Conservation (phyloP, 2,113 vertebrate species). For the Chionodraco myersi region DNA sequence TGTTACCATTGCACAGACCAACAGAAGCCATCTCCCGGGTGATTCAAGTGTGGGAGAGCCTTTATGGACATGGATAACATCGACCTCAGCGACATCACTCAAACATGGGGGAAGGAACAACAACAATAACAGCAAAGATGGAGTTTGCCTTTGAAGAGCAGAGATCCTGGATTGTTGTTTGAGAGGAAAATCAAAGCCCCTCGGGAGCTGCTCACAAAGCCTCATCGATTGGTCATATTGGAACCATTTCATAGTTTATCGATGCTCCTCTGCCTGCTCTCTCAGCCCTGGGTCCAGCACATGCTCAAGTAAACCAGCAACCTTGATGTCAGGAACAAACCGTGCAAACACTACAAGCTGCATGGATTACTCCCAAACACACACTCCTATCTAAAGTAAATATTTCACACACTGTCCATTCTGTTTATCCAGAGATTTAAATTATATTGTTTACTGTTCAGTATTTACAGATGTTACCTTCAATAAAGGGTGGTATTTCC, state of each 20-base stretch:
- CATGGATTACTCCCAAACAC: slow-evolving; percentile 67
- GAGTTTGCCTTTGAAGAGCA: slow-evolving; percentile 80
- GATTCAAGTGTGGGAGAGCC: slow-evolving; percentile 79
- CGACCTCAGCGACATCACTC: slow-evolving; percentile 79
- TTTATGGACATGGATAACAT: slow-evolving; percentile 79
- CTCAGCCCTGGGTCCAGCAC: slow-evolving; percentile 67
- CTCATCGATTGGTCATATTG: slow-evolving; percentile 79
- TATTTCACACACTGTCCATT: slow-evolving; percentile 35
- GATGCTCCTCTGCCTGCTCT: slow-evolving; percentile 78
- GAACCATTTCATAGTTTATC: slow-evolving; percentile 86
- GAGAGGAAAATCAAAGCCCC: slow-evolving; percentile 81
- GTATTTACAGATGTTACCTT: slow-evolving; percentile 33
- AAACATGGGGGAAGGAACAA: slow-evolving; percentile 71
- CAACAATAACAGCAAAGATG: slow-evolving; percentile 77
- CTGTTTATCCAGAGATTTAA: slow-evolving; percentile 48
- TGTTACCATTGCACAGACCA: slow-evolving; percentile 73
- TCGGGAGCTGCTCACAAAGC: slow-evolving; percentile 78
- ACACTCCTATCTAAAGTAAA: slow-evolving; percentile 29
- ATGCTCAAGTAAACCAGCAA: slow-evolving; percentile 82
- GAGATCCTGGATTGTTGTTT: slow-evolving; percentile 80
- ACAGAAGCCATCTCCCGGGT: slow-evolving; percentile 71
- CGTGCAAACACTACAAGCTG: slow-evolving; percentile 51
- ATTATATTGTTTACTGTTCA: slow-evolving; percentile 42
- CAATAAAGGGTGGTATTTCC: slow-evolving; percentile 9
- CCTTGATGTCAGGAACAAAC: slow-evolving; percentile 77